These are phyloP conservation scores for Conomelus anceps DNA, from an alignment of 2,888 invertebrate species.

Conservation along the genomic window DNA sequence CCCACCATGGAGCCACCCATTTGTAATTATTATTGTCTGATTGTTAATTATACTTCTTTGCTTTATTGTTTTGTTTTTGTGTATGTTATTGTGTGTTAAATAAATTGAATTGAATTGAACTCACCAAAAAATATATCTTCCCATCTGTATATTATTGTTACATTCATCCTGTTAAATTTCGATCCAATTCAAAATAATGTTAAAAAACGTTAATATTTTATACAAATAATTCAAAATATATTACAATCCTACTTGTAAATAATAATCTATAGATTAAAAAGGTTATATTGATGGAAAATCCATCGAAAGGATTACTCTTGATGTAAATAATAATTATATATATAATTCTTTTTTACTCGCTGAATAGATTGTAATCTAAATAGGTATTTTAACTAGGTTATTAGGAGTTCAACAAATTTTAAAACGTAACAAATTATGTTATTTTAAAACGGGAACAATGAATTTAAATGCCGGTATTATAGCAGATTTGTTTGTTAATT, in stretches of 20 bases:
- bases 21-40: too few relatives aligned
- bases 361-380: not conserved
- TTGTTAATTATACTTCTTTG: too few relatives aligned
- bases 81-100: too few relatives aligned
- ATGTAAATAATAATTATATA: not conserved
- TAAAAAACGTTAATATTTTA: not conserved
- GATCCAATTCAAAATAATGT: not conserved
- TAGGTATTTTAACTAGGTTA: not conserved
- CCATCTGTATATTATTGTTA: not conserved
- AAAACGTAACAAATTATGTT: not conserved
- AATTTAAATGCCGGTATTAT: not conserved
- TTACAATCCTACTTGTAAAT: not conserved
- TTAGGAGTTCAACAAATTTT: not conserved
- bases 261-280: not conserved
- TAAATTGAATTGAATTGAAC: too few relatives aligned
- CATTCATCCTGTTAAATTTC: not conserved
- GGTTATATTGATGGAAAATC: not conserved
- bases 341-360: not conserved
- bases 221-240: not conserved
- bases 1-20: too few relatives aligned
- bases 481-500: not conserved
- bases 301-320: not conserved
- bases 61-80: too few relatives aligned
- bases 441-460: not conserved
- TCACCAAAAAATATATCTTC: too few relatives aligned